Conservation (phyloP, 2,113 vertebrate genomes). For the Leuciscus idus region DNA sequence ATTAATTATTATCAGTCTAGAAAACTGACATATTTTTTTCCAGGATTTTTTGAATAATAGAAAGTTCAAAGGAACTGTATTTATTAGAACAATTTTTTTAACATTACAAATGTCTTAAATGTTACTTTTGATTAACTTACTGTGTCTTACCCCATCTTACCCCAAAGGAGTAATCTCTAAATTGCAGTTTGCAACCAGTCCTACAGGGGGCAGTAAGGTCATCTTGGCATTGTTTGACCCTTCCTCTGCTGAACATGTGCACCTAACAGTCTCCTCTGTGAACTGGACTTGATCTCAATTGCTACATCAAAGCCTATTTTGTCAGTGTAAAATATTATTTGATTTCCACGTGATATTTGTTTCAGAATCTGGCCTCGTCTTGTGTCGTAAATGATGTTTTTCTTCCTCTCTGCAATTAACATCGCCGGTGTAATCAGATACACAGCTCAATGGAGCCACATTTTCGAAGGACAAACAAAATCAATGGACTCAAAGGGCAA, state of each 20-base stretch:
- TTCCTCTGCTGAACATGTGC: slow-evolving; percentile 35
- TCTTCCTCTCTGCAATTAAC: neutral
- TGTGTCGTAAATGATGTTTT: slow-evolving; percentile 24
- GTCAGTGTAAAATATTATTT: slow-evolving; percentile 29
- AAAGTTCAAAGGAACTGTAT: neutral
- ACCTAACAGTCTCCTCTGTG: neutral
- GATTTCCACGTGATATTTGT: slow-evolving; percentile 22
- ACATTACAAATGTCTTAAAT: neutral
- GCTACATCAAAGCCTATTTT: slow-evolving; percentile 39
- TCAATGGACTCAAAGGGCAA: slow-evolving; percentile 14
- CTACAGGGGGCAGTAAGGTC: slow-evolving; percentile 71
- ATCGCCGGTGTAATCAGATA: neutral
- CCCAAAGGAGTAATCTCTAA: neutral
- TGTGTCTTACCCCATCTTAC: no score
- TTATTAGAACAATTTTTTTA: neutral
- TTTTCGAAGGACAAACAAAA: slow-evolving; percentile 2
- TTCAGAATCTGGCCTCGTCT: neutral
- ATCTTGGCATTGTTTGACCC: slow-evolving; percentile 46
- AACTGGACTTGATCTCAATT: neutral
- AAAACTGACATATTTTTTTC: no score
- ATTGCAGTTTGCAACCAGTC: slow-evolving; percentile 6
- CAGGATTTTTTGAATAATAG: neutral
- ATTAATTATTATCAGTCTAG: neutral
- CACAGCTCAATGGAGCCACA: neutral
- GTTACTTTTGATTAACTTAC: neutral